These are phyloP conservation scores for Darevskia mixta DNA, from an alignment of 2,797 vertebrate species.

Conservation along the genomic window DNA sequence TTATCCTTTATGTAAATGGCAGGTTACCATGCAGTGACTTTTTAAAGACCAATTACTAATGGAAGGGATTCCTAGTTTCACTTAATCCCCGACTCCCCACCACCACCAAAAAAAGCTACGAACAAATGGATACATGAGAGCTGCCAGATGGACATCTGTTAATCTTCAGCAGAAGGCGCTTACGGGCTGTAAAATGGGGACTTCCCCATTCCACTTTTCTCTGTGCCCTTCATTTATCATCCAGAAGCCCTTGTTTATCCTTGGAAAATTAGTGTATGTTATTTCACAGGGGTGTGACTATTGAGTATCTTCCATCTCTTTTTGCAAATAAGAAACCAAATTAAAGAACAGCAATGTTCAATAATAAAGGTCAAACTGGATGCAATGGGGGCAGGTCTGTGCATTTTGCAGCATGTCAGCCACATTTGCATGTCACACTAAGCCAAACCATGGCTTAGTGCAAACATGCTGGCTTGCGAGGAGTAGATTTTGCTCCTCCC, in stretches of 20 bases:
- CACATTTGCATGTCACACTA: no score
- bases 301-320: neutral
- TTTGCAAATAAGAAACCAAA: neutral
- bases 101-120: neutral
- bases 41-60: neutral
- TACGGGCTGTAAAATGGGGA: neutral
- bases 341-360: neutral
- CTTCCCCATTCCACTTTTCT: neutral
- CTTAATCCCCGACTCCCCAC: neutral
- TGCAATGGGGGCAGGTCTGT: neutral
- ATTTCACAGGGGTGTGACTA: neutral
- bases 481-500: no score
- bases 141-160: constrained; percentile 16
- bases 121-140: neutral
- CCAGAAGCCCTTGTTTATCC: neutral
- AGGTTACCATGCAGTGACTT: neutral
- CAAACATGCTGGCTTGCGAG: no score
- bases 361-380: neutral
- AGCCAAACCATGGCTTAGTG: no score
- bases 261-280: neutral
- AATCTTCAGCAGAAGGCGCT: neutral
- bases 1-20: neutral
- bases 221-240: neutral
- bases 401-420: neutral
- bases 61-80: neutral